phyloP scores from a whole-genome alignment of 2,797 vertebrate species.

The Anguilla megastoma region DNA sequence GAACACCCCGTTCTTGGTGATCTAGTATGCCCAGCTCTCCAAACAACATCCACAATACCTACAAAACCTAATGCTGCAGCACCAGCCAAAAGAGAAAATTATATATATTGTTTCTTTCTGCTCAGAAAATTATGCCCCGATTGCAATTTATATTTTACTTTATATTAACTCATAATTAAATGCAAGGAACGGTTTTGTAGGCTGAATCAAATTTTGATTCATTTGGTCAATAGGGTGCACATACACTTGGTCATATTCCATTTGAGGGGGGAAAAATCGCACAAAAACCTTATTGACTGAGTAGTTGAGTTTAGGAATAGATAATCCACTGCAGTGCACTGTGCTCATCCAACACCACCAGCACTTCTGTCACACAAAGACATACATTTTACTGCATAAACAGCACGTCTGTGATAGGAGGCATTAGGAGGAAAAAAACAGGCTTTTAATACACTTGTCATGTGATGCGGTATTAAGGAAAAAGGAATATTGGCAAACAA shows the following conservation, averaged over 20 bases:
- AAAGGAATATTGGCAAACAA: slow-evolving; percentile 31
- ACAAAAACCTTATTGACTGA: not conserved
- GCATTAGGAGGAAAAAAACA: slow-evolving; percentile 21
- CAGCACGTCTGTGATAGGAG: not conserved
- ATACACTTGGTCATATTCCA: not conserved
- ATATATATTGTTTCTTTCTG: not conserved
- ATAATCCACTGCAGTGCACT: slow-evolving; percentile 17
- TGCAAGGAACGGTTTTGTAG: not conserved
- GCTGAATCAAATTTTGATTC: too few relatives aligned
- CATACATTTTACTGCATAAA: not conserved
- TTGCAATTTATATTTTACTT: not conserved
- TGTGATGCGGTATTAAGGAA: slow-evolving; percentile 28
- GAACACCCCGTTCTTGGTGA: not conserved
- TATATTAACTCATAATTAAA: not conserved
- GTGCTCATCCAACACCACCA: slow-evolving; percentile 2
- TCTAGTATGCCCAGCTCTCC: not conserved
- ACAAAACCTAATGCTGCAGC: not conserved
- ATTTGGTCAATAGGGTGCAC: not conserved
- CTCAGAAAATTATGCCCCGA: not conserved
- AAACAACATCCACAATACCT: not conserved
- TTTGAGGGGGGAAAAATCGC: not conserved
- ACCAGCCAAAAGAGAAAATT: not conserved
- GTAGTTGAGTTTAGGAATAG: not conserved
- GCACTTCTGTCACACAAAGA: not conserved
- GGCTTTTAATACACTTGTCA: slow-evolving; percentile 31